Percentiles rank a stretch among this genome's conserved stretches.
These are phyloP conservation scores for Fulmarus glacialis DNA, from an alignment of 2,113 vertebrate genomes.

Conservation along the genomic window DNA sequence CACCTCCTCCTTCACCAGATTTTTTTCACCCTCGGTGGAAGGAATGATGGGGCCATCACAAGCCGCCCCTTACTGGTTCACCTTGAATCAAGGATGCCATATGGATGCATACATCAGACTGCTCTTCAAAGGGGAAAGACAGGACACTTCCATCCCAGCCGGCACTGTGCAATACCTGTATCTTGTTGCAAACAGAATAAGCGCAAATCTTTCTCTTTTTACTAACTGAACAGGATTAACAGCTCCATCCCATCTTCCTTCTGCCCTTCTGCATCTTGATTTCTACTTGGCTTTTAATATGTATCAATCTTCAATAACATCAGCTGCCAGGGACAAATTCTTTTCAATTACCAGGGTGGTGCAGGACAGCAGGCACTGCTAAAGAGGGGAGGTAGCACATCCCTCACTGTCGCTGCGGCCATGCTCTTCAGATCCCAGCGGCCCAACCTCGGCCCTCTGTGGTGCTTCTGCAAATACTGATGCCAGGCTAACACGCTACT, in stretches of 20 bases:
- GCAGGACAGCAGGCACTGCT: rapidly evolving
- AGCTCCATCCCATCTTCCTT: not conserved
- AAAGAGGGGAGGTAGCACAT: not conserved
- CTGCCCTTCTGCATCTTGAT: not conserved
- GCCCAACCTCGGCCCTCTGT: rapidly evolving
- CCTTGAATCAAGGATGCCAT: not conserved
- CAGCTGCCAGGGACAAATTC: not conserved
- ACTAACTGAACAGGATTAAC: not conserved
- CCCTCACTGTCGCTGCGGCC: not conserved
- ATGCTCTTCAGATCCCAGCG: rapidly evolving
- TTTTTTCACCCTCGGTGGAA: not conserved
- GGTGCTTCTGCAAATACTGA: not conserved
- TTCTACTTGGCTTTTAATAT: not conserved
- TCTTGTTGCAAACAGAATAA: not conserved
- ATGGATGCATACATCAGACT: not conserved
- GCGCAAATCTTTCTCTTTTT: not conserved
- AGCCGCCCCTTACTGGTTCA: not conserved
- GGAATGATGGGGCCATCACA: not conserved
- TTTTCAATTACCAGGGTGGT: rapidly evolving
- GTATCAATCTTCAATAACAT: not conserved
- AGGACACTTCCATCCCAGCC: not conserved
- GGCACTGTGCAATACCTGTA: rapidly evolving
- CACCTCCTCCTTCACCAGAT: not conserved
- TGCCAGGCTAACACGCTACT: rapidly evolving
- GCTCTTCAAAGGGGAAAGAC: not conserved